These are phyloP conservation scores for Lanius collurio DNA, from an alignment of 2,113 vertebrate species.

Conservation along the genomic window DNA sequence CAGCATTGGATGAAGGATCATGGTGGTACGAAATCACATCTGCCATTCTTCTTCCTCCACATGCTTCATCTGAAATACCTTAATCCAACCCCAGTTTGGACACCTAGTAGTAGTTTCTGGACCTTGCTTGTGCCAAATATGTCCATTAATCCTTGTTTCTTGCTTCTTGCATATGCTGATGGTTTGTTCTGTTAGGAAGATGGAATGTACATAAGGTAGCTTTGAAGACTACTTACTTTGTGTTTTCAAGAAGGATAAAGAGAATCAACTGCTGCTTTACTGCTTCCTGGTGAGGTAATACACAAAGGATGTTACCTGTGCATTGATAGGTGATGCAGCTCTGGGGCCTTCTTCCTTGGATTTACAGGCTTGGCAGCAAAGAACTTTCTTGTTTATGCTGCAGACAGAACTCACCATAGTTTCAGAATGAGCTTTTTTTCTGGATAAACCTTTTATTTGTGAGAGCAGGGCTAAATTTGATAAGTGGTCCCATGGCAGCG, in stretches of 20 bases:
- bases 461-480: neutral
- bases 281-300: neutral
- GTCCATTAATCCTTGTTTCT: neutral
- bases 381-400: neutral
- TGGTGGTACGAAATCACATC: neutral
- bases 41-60: neutral
- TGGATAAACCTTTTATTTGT: neutral
- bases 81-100: neutral
- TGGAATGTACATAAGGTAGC: neutral
- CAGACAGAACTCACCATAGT: neutral
- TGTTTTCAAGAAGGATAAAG: neutral
- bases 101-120: neutral
- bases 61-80: neutral
- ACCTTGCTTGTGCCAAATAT: neutral
- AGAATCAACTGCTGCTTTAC: neutral
- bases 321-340: neutral
- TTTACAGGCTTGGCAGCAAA: neutral
- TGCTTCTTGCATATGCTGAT: neutral
- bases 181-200: neutral
- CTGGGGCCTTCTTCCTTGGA: neutral
- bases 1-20: neutral
- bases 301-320: neutral
- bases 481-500: neutral
- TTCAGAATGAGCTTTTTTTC: neutral
- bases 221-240: neutral